These are phyloP conservation scores for Holacanthella duospinosa DNA, from an alignment of 2,888 invertebrate species.

Conservation along the genomic window DNA sequence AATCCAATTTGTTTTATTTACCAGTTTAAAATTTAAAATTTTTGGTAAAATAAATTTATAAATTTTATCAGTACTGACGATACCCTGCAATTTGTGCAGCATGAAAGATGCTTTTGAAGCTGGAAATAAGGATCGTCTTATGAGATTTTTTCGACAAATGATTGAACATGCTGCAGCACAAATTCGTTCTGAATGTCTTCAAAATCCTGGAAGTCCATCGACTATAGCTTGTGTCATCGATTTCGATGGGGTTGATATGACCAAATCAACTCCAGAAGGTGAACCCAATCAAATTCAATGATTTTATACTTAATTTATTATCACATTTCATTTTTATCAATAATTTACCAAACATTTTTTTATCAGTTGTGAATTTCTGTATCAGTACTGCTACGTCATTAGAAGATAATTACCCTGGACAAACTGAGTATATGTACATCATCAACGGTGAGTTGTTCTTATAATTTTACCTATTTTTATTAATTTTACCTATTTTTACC, in stretches of 20 bases:
- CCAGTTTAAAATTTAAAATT: neutral
- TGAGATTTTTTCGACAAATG: neutral
- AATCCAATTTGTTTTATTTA: too few relatives aligned
- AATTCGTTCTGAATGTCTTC: neutral
- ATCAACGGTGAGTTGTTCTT: too few relatives aligned
- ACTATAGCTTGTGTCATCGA: neutral
- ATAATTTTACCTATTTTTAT: too few relatives aligned
- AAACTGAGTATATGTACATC: neutral
- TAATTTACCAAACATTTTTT: too few relatives aligned
- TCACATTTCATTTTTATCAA: too few relatives aligned
- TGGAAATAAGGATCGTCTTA: neutral
- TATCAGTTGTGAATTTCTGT: neutral
- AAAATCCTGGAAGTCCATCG: neutral
- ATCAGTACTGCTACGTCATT: neutral
- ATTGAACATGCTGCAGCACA: neutral
- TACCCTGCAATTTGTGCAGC: neutral
- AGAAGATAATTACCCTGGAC: neutral
- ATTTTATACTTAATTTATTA: neutral
- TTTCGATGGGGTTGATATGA: neutral
- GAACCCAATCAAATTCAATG: neutral
- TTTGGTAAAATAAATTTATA: neutral
- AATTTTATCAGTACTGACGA: neutral
- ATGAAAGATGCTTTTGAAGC: neutral
- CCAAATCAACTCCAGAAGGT: neutral
- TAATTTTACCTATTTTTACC: too few relatives aligned